A percentile compares a stretch with the other conserved stretches of the same genome.
phyloP scores from a whole-genome alignment of 1,140 invertebrate genomes.

The Drosophila arizonae region DNA sequence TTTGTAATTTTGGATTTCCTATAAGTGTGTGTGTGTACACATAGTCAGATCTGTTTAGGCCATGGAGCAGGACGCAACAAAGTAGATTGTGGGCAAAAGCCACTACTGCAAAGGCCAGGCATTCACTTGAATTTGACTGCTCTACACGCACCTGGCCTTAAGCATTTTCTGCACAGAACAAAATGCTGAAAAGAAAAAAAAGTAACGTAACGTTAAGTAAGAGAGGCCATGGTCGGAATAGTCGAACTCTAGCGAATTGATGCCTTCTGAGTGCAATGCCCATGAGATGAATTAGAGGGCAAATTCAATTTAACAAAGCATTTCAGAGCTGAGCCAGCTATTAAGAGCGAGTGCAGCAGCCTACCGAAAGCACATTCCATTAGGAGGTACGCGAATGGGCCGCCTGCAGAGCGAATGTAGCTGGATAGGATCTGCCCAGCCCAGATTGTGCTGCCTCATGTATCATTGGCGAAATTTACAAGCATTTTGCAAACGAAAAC shows the following conservation, averaged over 20 bases:
- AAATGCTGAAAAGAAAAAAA: too few species aligned
- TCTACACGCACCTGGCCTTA: too few species aligned
- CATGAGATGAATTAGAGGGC: constrained; percentile 3
- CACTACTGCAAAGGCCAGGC: too few species aligned
- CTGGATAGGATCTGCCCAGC: background rate
- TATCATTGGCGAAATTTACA: background rate
- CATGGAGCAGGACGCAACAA: too few species aligned
- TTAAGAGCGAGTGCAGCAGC: background rate
- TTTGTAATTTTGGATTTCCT: too few species aligned
- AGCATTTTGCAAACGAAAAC: background rate
- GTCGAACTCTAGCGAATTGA: background rate
- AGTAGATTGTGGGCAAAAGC: too few species aligned
- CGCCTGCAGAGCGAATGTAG: background rate
- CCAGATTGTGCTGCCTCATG: background rate
- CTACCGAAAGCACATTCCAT: background rate
- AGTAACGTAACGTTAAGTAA: too few species aligned
- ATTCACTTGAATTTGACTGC: too few species aligned
- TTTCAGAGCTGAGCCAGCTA: background rate
- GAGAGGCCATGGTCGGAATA: too few species aligned
- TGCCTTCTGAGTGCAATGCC: constrained; percentile 6
- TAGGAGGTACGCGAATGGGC: background rate
- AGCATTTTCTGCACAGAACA: too few species aligned
- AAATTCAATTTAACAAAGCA: constrained; percentile 6
- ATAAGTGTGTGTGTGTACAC: too few species aligned
- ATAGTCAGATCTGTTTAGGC: too few species aligned